Conservation (phyloP, 64 coral and sea anemone genomes). For the Hydrozoanthus tunicans region DNA sequence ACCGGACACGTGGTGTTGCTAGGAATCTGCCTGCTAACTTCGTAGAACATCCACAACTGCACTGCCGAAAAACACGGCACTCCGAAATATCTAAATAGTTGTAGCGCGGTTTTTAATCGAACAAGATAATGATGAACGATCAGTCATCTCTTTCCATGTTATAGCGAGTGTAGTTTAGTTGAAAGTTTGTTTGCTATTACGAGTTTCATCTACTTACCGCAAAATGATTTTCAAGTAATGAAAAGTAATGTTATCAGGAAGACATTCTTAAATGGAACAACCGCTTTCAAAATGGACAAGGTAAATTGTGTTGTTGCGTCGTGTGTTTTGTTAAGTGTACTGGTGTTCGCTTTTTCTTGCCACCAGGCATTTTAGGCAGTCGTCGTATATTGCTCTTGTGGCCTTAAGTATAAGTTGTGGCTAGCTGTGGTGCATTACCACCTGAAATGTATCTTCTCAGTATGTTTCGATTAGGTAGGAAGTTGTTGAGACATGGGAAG, state of each 20-base stretch:
- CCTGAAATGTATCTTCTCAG: background rate
- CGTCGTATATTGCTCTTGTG: background rate
- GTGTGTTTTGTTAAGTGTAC: conserved; percentile 18
- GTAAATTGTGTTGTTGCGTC: conserved; percentile 21
- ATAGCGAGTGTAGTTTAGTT: background rate
- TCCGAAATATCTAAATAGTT: background rate
- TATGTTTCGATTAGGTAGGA: background rate
- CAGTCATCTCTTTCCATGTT: background rate
- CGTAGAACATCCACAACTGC: background rate
- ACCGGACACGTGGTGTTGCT: conserved; percentile 29
- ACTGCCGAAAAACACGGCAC: background rate
- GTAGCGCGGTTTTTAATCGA: background rate
- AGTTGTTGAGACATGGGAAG: background rate
- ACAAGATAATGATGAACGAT: background rate
- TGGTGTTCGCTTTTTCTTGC: conserved; percentile 22
- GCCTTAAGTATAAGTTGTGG: background rate
- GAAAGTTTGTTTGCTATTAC: background rate
- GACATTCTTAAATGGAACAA: background rate
- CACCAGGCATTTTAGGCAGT: conserved; percentile 1
- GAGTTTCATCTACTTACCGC: background rate
- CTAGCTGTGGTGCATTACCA: background rate
- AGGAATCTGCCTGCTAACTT: background rate
- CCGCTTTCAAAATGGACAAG: conserved; percentile 32
- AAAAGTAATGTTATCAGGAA: background rate
- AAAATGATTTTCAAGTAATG: conserved; percentile 4